phyloP scores from a whole-genome alignment of 2,888 invertebrate species.

The Cecidostiba fungosa region DNA sequence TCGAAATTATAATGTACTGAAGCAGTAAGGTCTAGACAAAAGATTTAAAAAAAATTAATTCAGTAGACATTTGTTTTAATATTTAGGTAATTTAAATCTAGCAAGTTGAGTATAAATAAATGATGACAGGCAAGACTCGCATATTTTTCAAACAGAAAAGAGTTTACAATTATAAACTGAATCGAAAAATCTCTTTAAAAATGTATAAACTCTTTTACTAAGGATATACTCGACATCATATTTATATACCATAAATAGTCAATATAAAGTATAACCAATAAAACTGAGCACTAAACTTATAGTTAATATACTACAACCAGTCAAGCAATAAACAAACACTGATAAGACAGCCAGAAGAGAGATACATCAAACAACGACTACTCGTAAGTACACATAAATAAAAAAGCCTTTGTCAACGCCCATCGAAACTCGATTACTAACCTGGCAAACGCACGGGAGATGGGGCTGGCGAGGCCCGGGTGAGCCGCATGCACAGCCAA shows the following conservation, averaged over 20 bases:
- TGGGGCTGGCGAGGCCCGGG: conserved; percentile 81
- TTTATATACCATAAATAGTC: not conserved
- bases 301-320: not conserved
- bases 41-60: not conserved
- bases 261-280: not conserved
- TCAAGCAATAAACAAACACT: conserved; percentile 4
- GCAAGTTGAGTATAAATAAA: not conserved
- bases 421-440: conserved; percentile 71
- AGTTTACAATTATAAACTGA: not conserved
- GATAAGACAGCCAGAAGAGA: not conserved
- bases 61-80: not conserved
- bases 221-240: not conserved
- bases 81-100: not conserved
- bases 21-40: not conserved
- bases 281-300: not conserved
- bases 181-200: not conserved
- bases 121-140: not conserved
- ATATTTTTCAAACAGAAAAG: not conserved
- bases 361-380: not conserved
- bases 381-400: not conserved
- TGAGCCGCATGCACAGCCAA: conserved; percentile 84
- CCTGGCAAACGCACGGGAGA: conserved; percentile 81
- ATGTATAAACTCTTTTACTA: not conserved
- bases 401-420: not conserved
- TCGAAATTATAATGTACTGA: not conserved